Evolutionary conservation across 2,113 vertebrate genomes (phyloP).

Genomic region (Prolemur simus): DNA sequence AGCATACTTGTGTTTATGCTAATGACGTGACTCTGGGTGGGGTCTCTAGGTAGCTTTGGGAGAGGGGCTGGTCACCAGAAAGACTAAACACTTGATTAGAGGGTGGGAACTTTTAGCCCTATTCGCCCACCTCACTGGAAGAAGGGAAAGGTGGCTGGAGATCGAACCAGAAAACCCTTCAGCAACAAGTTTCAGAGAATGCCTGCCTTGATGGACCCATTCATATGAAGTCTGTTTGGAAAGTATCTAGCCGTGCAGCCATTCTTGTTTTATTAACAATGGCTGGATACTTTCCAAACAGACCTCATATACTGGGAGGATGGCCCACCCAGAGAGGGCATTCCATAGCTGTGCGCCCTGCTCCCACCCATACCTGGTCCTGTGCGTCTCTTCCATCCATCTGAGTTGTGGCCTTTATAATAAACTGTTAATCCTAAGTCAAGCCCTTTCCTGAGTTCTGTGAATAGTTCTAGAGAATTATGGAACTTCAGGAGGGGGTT

Average conservation of each 20-base stretch:
- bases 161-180: neutral
- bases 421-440: neutral
- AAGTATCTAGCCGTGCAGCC: too few relatives aligned
- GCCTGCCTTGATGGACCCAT: neutral
- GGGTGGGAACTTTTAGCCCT: neutral
- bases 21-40: neutral
- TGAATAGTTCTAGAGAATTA: neutral
- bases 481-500: neutral
- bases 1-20: neutral
- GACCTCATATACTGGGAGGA: neutral
- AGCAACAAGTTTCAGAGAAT: neutral
- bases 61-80: neutral
- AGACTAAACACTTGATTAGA: neutral
- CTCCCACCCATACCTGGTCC: too few relatives aligned
- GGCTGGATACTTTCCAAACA: too few relatives aligned
- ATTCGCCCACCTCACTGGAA: neutral
- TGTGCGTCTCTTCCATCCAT: neutral
- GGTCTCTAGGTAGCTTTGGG: neutral
- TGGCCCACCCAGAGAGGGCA: neutral
- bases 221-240: too few relatives aligned
- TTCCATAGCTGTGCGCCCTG: neutral
- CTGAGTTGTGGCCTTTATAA: neutral
- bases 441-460: neutral
- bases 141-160: neutral
- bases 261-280: too few relatives aligned